Conservation (phyloP, 2,113 vertebrate species). For the Nerophis lumbriciformis region DNA sequence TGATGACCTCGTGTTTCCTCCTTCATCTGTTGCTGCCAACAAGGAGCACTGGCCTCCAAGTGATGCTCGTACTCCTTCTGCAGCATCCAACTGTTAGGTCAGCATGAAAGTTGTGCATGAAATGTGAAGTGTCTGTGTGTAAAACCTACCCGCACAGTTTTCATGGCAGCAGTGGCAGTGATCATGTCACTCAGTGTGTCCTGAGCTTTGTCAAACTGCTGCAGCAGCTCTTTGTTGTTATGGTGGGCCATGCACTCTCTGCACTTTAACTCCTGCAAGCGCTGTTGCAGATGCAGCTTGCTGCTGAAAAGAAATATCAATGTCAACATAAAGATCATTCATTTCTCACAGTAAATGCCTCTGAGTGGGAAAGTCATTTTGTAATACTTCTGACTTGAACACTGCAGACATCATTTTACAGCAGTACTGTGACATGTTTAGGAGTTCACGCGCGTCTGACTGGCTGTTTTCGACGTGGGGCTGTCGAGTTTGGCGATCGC, state of each 20-base stretch:
- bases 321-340: background rate
- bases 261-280: conserved; percentile 58
- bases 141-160: conserved; percentile 55
- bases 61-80: conserved; percentile 67
- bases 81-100: conserved; percentile 15
- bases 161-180: conserved; percentile 60
- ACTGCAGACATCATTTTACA: background rate
- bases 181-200: conserved; percentile 58
- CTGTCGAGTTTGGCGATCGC: no score
- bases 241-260: conserved; percentile 50
- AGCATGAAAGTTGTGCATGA: background rate
- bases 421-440: no score
- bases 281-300: conserved; percentile 45
- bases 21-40: conserved; percentile 55
- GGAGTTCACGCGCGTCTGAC: no score
- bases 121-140: background rate
- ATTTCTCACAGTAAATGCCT: background rate
- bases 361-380: conserved; percentile 23
- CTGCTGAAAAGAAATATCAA: conserved; percentile 23
- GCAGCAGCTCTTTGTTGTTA: conserved; percentile 64
- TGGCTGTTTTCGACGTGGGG: no score
- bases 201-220: conserved; percentile 69
- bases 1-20: conserved; percentile 45
- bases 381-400: conserved; percentile 13
- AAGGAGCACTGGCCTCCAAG: conserved; percentile 48